These are phyloP conservation scores for Synanthedon andrenaeformis DNA, from an alignment of 2,888 invertebrate genomes.

Conservation along the genomic window DNA sequence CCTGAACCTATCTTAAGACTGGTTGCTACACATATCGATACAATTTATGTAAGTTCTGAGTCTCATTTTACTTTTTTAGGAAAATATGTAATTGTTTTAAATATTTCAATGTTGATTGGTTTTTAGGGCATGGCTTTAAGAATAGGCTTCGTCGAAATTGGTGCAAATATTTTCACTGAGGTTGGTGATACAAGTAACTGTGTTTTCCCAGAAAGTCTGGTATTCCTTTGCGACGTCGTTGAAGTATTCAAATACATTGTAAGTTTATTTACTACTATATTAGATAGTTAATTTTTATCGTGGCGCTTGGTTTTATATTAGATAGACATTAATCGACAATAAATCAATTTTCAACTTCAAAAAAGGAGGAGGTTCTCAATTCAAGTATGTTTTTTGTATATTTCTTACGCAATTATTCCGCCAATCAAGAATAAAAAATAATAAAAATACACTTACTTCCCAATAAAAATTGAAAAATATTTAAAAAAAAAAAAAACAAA, in stretches of 20 bases:
- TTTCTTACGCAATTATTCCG: too few relatives aligned
- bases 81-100: neutral
- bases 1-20: slow-evolving; percentile 13
- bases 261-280: neutral
- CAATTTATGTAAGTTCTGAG: neutral
- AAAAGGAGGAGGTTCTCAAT: too few relatives aligned
- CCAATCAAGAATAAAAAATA: too few relatives aligned
- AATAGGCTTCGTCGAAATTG: slow-evolving; percentile 23
- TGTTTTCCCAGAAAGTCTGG: neutral
- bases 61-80: neutral
- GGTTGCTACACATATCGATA: neutral
- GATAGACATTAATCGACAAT: too few relatives aligned
- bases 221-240: neutral
- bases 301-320: neutral
- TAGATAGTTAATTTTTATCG: neutral
- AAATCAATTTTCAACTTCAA: too few relatives aligned
- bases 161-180: neutral
- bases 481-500: too few relatives aligned
- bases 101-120: neutral
- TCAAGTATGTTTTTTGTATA: too few relatives aligned
- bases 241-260: neutral
- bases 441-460: too few relatives aligned
- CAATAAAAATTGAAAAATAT: too few relatives aligned
- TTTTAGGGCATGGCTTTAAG: slow-evolving; percentile 17
- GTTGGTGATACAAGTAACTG: neutral